These are phyloP conservation scores for Megaleporinus macrocephalus DNA, from an alignment of 2,113 vertebrate species.

Conservation along the genomic window DNA sequence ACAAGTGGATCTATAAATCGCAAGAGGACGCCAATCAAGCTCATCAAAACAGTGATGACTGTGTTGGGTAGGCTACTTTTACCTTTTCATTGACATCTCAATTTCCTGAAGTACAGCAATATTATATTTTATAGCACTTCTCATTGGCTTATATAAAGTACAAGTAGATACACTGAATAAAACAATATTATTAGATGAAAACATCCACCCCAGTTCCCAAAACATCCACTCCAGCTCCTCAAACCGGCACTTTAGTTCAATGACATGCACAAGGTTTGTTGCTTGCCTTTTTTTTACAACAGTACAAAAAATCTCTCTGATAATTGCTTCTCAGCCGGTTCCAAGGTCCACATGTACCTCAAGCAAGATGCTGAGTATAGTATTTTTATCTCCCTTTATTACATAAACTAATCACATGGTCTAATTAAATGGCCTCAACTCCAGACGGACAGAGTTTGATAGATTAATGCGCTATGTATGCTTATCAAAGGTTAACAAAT, in stretches of 20 bases:
- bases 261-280: conserved; percentile 12
- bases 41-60: conserved; percentile 98
- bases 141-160: background rate
- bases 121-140: too few relatives aligned
- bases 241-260: conserved; percentile 5
- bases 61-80: conserved; percentile 87
- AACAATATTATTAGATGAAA: background rate
- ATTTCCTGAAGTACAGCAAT: too few relatives aligned
- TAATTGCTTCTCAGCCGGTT: conserved; percentile 5
- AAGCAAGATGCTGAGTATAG: background rate
- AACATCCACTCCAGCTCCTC: background rate
- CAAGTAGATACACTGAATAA: background rate
- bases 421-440: background rate
- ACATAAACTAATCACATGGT: background rate
- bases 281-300: conserved; percentile 26
- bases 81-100: background rate
- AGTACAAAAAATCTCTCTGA: background rate
- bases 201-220: conserved; percentile 9
- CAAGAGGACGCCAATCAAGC: conserved; percentile 90
- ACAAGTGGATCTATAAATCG: conserved; percentile 89
- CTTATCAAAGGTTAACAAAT: conserved; percentile 19
- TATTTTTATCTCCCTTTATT: background rate
- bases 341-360: conserved; percentile 24
- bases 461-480: background rate
- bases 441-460: background rate